Conservation (phyloP, 2,888 invertebrate species). For the Stratiomys singularior region DNA sequence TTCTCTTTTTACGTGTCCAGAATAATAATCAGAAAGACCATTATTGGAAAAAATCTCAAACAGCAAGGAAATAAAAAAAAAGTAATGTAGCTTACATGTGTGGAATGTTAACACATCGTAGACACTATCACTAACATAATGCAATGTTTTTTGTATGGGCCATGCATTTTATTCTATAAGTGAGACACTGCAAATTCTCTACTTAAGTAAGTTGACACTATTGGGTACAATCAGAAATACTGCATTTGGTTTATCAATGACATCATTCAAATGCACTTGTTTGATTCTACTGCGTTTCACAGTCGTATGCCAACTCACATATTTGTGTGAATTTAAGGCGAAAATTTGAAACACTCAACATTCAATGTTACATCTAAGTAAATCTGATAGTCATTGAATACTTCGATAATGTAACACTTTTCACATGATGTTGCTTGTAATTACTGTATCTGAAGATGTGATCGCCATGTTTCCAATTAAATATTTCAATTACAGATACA, state of each 20-base stretch:
- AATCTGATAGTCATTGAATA: background rate
- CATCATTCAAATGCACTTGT: background rate
- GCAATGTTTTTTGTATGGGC: too few species aligned
- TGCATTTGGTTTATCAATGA: background rate
- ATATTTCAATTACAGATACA: slow-evolving; percentile 21
- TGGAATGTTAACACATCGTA: too few species aligned
- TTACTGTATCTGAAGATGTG: slow-evolving; percentile 19
- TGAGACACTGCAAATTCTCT: too few species aligned
- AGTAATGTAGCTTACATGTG: too few species aligned
- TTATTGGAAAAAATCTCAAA: too few species aligned
- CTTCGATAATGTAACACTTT: background rate
- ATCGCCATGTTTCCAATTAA: slow-evolving; percentile 21
- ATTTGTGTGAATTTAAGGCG: background rate
- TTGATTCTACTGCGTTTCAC: background rate
- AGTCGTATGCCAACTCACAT: background rate
- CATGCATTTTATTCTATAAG: too few species aligned
- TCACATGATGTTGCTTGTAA: background rate
- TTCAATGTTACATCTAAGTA: background rate
- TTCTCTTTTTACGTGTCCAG: too few species aligned
- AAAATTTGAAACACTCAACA: background rate
- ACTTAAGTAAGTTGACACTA: too few species aligned
- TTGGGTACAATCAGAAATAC: background rate
- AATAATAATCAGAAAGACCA: too few species aligned
- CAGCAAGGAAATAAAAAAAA: too few species aligned
- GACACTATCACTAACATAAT: too few species aligned